Percentiles rank a stretch among this genome's conserved stretches.
These are phyloP conservation scores for Polydrusus cervinus DNA, from an alignment of 2,888 invertebrate species.

Conservation along the genomic window DNA sequence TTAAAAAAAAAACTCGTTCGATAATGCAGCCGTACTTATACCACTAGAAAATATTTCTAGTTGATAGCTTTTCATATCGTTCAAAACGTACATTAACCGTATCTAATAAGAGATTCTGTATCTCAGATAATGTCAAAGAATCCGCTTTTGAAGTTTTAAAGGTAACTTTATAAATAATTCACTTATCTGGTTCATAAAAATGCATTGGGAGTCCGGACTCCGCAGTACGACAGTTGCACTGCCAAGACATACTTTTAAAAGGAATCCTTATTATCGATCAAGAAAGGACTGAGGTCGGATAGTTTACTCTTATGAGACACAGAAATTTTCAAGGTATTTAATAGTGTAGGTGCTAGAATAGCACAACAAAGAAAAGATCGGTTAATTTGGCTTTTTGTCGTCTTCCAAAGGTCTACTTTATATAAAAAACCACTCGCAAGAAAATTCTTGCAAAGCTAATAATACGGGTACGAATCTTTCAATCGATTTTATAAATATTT, in stretches of 20 bases:
- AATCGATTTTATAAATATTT: too few species aligned
- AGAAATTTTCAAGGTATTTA: background rate
- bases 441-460: background rate
- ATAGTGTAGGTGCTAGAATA: constrained; percentile 2
- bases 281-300: constrained; percentile 51
- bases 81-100: constrained; percentile 46
- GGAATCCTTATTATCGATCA: constrained; percentile 38
- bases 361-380: background rate
- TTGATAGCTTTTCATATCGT: constrained; percentile 46
- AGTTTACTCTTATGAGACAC: constrained; percentile 28
- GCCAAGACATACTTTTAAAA: constrained; percentile 38
- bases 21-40: background rate
- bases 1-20: constrained; percentile 2
- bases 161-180: constrained; percentile 53
- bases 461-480: too few species aligned
- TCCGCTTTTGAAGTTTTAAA: constrained; percentile 47
- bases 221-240: constrained; percentile 13
- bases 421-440: background rate
- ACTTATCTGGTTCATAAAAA: constrained; percentile 53
- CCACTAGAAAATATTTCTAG: constrained; percentile 31
- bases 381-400: background rate
- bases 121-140: constrained; percentile 48
- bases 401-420: background rate
- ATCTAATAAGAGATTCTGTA: constrained; percentile 48
- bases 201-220: constrained; percentile 46